phyloP scores from a whole-genome alignment of 2,888 invertebrate genomes.

The Uropetala carovei region DNA sequence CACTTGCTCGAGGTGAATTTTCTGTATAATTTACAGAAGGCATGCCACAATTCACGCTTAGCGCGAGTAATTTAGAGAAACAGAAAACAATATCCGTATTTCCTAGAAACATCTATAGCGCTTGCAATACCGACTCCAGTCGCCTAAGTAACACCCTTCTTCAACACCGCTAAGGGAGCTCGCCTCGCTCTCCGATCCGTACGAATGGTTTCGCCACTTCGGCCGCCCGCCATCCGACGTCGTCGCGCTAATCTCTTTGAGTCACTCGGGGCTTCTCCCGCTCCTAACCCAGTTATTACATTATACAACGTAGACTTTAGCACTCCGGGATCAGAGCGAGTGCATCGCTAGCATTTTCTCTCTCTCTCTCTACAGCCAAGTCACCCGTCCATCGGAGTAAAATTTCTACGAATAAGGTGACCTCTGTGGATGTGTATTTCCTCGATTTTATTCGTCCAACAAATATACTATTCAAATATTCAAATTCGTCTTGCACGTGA shows the following conservation, averaged over 20 bases:
- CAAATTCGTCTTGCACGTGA: too few species aligned
- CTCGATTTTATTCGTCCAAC: too few species aligned
- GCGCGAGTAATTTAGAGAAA: too few species aligned
- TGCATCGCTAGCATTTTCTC: conserved; percentile 53
- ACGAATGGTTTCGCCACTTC: conserved; percentile 17
- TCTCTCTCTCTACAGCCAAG: neutral
- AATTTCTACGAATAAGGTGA: too few species aligned
- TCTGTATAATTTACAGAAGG: too few species aligned
- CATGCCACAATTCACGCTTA: too few species aligned
- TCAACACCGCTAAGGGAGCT: neutral
- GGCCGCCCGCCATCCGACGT: neutral
- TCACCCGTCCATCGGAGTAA: neutral
- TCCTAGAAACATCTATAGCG: too few species aligned
- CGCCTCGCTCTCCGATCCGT: conserved; percentile 21
- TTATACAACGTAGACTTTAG: conserved; percentile 39
- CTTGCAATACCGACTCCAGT: neutral
- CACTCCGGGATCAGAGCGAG: conserved; percentile 18
- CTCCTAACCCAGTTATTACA: conserved; percentile 60
- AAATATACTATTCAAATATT: too few species aligned
- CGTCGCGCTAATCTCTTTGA: conserved; percentile 34
- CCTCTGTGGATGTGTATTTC: too few species aligned
- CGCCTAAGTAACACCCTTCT: neutral
- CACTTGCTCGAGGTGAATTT: too few species aligned
- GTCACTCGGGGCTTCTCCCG: conserved; percentile 37
- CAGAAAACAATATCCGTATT: too few species aligned